phyloP scores from a whole-genome alignment of 2,797 vertebrate genomes.

The Sciurus vulgaris region DNA sequence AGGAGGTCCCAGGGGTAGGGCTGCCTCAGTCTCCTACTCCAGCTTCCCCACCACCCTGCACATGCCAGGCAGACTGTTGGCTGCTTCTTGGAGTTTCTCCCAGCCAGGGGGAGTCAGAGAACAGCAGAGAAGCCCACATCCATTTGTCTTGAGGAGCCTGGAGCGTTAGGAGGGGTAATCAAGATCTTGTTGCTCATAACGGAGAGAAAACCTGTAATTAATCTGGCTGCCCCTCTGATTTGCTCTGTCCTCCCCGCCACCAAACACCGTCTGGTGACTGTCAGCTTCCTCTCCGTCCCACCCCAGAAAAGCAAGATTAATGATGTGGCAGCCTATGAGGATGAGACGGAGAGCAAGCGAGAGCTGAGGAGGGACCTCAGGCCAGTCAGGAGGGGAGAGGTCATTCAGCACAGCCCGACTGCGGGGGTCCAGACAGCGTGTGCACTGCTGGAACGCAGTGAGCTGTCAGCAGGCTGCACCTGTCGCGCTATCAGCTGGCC shows the following conservation, averaged over 20 bases:
- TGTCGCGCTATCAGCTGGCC: background rate
- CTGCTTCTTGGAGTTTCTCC: background rate
- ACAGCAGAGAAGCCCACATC: slow-evolving; percentile 1
- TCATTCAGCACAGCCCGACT: background rate
- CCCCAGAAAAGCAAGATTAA: slow-evolving; percentile 55
- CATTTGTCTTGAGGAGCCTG: slow-evolving; percentile 74
- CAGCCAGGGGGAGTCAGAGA: background rate
- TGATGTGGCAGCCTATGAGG: background rate
- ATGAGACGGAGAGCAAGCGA: background rate
- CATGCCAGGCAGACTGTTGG: background rate
- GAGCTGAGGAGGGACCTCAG: background rate
- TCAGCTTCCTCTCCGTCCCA: slow-evolving; percentile 39
- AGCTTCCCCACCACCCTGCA: background rate
- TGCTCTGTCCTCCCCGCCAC: background rate
- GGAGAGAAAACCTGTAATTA: slow-evolving; percentile 65
- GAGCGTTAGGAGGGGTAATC: slow-evolving; percentile 69
- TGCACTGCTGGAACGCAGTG: rapidly evolving
- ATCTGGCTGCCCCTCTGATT: slow-evolving; percentile 74
- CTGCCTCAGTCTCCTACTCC: background rate
- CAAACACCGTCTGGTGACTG: slow-evolving; percentile 27
- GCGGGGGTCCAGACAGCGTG: background rate
- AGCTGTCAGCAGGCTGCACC: background rate
- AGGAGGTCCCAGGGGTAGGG: background rate
- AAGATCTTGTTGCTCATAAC: slow-evolving; percentile 68
- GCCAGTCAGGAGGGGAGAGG: background rate